Evolutionary conservation across 37 sponge, comb jelly and placozoan genomes (phyloP), one percentile per base, ranked within the genome.

Genomic region (Spongilla lacustris): DNA sequence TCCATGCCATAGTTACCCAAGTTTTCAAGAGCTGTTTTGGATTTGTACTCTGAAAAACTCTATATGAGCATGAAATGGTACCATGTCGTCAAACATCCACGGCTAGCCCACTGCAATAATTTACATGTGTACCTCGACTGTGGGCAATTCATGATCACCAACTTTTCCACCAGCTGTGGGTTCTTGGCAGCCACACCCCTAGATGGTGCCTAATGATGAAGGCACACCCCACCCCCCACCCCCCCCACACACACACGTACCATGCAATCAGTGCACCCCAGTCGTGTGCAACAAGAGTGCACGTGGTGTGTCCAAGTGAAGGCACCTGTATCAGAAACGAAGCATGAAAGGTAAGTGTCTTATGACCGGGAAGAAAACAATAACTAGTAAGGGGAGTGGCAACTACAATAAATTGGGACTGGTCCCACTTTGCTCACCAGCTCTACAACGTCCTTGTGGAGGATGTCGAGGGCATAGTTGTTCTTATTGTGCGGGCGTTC

Each of bases 221-320:
- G n/a, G n/a, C n/a, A n/a, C n/a, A n/a, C n/a, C n/a, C n/a, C n/a
- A 83, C 22, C 29, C 23, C 36, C 0, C 36, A 36, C 38, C 34
- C 6, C 31, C 13, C 31, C 1, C 36, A 81, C 25, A 28, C 32
- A 48, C 75, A 85, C 17, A 25, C 22, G n/a, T 38, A 90, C 96
- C 96, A 95, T 35, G 91, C 93, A 23, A 95, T 23, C 26, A 87
- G 71, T 31, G 93, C 96, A 24, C 96, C 96, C 96, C 96, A 95
- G 75, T 95, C 95, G 49, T 95, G 95, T 26, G 90, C 95, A 34
- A 92, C 92, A 58, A 95, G 75, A 71, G 66, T 86, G 49, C 95
- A 95, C 67, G 86, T 89, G 67, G 80, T 32, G 68, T 88, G 73
- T 1, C 90, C 89, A 23, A 94, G 73, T 4, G 79, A 66, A 34